Conservation (phyloP, 1,140 invertebrate species). For the Dendroctonus ponderosae region DNA sequence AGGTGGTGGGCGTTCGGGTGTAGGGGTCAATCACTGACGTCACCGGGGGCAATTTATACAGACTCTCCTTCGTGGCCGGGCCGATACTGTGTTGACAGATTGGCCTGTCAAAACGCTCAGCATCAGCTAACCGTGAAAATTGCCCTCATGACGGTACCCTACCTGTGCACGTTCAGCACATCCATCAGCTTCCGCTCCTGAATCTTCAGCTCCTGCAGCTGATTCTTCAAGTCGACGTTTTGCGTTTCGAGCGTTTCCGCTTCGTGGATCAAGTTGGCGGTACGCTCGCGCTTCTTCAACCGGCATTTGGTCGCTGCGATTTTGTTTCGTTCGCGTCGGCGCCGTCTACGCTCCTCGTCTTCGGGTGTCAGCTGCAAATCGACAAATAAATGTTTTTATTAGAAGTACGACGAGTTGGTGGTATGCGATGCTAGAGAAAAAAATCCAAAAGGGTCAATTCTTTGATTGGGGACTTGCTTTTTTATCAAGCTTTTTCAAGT, state of each 20-base stretch:
- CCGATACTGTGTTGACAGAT: conserved; percentile 65
- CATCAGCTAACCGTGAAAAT: background rate
- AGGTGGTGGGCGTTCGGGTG: conserved; percentile 36
- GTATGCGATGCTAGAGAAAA: no score
- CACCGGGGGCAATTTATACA: conserved; percentile 45
- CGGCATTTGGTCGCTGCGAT: conserved; percentile 94
- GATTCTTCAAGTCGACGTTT: conserved; percentile 79
- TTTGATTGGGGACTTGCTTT: background rate
- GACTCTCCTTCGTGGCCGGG: conserved; percentile 39
- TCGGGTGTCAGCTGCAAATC: conserved; percentile 77
- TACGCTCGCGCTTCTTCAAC: conserved; percentile 89
- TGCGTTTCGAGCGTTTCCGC: conserved; percentile 83
- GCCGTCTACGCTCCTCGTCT: conserved; percentile 81
- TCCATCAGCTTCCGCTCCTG: conserved; percentile 71
- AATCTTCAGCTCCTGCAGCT: conserved; percentile 71
- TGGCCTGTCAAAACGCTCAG: conserved; percentile 47
- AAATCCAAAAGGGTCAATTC: no score
- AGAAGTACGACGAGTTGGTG: no score
- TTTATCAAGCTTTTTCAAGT: no score
- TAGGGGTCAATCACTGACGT: conserved; percentile 44
- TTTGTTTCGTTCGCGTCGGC: conserved; percentile 88
- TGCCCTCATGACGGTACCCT: background rate
- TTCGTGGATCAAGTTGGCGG: conserved; percentile 81
- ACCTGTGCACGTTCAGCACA: conserved; percentile 66
- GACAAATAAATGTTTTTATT: background rate